phyloP scores from a whole-genome alignment of 2,797 vertebrate genomes.

The Hapalemur alaotrensis region DNA sequence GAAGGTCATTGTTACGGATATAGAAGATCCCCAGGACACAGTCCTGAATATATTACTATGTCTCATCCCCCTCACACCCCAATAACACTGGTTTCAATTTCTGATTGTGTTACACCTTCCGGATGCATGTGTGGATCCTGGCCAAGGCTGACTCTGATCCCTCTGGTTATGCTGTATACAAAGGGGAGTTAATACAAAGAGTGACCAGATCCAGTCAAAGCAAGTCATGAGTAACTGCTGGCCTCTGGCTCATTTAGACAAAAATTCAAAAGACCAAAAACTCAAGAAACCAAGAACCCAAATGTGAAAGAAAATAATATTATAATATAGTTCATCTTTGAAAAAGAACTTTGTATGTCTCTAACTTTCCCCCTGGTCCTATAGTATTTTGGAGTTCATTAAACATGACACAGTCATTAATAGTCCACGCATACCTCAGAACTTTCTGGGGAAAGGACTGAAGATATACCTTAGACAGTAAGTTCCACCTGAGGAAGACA shows the following conservation, averaged over 20 bases:
- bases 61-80: not conserved
- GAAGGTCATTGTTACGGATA: not conserved
- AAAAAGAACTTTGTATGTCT: not conserved
- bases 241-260: not conserved
- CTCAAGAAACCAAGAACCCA: slow-evolving; percentile 21
- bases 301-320: not conserved
- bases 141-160: not conserved
- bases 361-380: not conserved
- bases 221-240: not conserved
- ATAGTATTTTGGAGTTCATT: not conserved
- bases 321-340: slow-evolving; percentile 2
- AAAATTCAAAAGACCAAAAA: slow-evolving; percentile 32
- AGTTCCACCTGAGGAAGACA: not conserved
- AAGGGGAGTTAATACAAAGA: not conserved
- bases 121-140: not conserved
- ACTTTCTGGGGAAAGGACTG: not conserved
- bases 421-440: not conserved
- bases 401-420: not conserved
- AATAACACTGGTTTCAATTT: not conserved
- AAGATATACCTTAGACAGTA: not conserved
- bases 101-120: not conserved
- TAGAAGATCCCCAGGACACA: not conserved
- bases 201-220: not conserved
- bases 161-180: not conserved
- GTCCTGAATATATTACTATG: not conserved